Percentiles rank a stretch among this genome's conserved stretches.
These are phyloP conservation scores for Spodoptera exigua DNA, from an alignment of 2,888 invertebrate genomes.

Conservation along the genomic window DNA sequence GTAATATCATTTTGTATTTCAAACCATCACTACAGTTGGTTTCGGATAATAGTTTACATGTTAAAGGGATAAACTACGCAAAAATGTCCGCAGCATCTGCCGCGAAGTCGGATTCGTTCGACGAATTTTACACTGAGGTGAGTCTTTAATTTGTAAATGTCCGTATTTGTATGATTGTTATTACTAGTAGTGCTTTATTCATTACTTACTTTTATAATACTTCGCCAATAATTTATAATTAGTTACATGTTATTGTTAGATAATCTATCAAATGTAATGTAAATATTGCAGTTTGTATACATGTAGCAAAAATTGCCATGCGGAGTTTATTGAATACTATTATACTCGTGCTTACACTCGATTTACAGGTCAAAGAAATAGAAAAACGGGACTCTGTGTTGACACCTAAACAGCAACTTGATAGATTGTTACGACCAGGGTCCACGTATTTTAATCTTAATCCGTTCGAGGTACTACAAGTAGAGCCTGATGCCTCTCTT, in stretches of 20 bases:
- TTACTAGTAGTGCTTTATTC: not conserved
- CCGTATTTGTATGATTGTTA: not conserved
- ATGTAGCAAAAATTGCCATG: slow-evolving; percentile 12
- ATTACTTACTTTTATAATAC: no score
- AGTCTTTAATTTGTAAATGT: slow-evolving; percentile 35
- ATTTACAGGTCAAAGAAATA: slow-evolving; percentile 97
- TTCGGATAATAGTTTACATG: slow-evolving; percentile 17
- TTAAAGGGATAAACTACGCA: slow-evolving; percentile 16
- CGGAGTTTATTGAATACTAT: slow-evolving; percentile 1
- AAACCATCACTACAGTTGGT: slow-evolving; percentile 1
- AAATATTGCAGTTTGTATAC: slow-evolving; percentile 19
- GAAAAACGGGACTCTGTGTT: slow-evolving; percentile 99
- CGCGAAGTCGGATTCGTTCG: slow-evolving; percentile 92
- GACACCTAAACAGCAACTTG: slow-evolving; percentile 99
- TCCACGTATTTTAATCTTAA: slow-evolving; percentile 99
- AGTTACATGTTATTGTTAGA: no score
- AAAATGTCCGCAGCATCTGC: slow-evolving; percentile 73
- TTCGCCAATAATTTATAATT: no score
- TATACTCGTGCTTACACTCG: slow-evolving; percentile 7
- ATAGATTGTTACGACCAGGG: slow-evolving; percentile 97
- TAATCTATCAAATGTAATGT: slow-evolving; percentile 2
- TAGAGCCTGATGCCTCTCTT: slow-evolving; percentile 96
- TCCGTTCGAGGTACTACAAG: slow-evolving; percentile 97
- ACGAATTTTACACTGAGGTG: slow-evolving; percentile 95
- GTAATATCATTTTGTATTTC: slow-evolving; percentile 2